Conservation (phyloP, 2,797 vertebrate species). For the Melanotaenia boesemani region DNA sequence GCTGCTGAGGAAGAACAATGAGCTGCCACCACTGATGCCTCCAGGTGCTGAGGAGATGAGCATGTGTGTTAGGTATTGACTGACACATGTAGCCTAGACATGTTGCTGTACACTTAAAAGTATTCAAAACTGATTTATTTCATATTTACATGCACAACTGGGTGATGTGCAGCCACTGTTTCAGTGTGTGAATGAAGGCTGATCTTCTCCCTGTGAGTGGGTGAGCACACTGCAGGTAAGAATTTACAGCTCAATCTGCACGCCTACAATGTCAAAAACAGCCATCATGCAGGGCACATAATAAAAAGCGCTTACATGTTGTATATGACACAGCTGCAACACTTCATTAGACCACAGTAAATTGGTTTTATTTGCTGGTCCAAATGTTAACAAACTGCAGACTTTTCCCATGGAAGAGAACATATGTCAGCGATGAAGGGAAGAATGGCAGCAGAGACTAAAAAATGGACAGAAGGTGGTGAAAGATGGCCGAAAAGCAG, state of each 20-base stretch:
- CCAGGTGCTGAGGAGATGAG: slow-evolving; percentile 45
- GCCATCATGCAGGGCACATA: slow-evolving; percentile 32
- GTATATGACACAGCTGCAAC: slow-evolving; percentile 20
- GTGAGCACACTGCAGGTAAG: slow-evolving; percentile 62
- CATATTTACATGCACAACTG: background rate
- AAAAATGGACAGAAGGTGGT: slow-evolving; percentile 47
- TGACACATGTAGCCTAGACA: slow-evolving; percentile 13
- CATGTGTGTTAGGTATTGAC: slow-evolving; percentile 19
- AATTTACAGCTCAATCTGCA: slow-evolving; percentile 48
- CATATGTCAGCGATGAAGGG: slow-evolving; percentile 31
- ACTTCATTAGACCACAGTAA: background rate
- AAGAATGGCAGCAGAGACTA: slow-evolving; percentile 18
- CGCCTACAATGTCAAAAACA: slow-evolving; percentile 57
- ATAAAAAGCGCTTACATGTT: slow-evolving; percentile 9
- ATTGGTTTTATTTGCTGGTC: background rate
- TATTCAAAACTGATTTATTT: background rate
- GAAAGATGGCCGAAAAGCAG: slow-evolving; percentile 42
- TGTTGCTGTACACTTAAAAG: background rate
- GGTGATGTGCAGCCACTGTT: background rate
- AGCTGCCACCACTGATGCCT: slow-evolving; percentile 55
- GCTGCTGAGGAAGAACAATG: slow-evolving; percentile 60
- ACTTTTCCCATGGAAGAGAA: slow-evolving; percentile 21
- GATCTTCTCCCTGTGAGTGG: slow-evolving; percentile 32
- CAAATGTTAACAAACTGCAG: slow-evolving; percentile 11
- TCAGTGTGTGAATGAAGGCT: slow-evolving; percentile 29